Percentiles rank a stretch among this genome's conserved stretches.
These are phyloP conservation scores for Diorhabda carinulata DNA, from an alignment of 1,140 invertebrate species.

Conservation along the genomic window DNA sequence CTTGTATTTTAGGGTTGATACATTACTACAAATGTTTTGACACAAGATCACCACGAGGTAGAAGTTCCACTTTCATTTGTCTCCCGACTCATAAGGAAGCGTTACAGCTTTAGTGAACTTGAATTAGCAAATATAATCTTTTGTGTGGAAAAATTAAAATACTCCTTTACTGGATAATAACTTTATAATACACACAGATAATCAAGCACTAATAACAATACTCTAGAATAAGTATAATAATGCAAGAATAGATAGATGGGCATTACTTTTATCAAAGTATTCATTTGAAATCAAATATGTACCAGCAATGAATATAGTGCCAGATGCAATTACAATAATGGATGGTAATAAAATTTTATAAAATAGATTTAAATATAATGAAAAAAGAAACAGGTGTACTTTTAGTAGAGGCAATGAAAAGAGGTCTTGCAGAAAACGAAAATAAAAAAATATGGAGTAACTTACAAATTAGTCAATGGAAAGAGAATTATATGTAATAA, in stretches of 20 bases:
- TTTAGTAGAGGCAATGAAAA: not conserved
- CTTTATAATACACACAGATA: slow-evolving; percentile 11
- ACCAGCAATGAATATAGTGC: slow-evolving; percentile 5
- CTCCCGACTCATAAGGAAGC: slow-evolving; percentile 41
- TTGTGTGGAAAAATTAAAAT: slow-evolving; percentile 4
- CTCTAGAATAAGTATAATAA: slow-evolving; percentile 5
- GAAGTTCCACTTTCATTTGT: slow-evolving; percentile 41
- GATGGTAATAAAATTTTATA: slow-evolving; percentile 1
- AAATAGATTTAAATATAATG: slow-evolving; percentile 11
- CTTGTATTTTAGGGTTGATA: slow-evolving; percentile 34
- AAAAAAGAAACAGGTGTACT: slow-evolving; percentile 1
- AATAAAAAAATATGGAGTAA: not conserved
- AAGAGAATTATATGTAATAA: not conserved
- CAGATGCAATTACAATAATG: slow-evolving; percentile 8
- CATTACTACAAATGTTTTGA: slow-evolving; percentile 42
- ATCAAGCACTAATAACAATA: slow-evolving; percentile 6
- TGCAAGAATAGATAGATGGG: slow-evolving; percentile 6
- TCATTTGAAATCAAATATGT: slow-evolving; percentile 10
- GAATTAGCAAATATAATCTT: slow-evolving; percentile 10
- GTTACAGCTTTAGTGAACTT: slow-evolving; percentile 18
- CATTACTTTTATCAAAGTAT: slow-evolving; percentile 8
- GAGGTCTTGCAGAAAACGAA: not conserved
- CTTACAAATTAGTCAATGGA: slow-evolving; percentile 7
- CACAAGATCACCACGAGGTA: slow-evolving; percentile 35
- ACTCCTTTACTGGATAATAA: slow-evolving; percentile 11